Evolutionary conservation across 37 sponge, comb jelly and placozoan species (phyloP), one percentile per base, ranked within the genome.

Genomic region (Beroe ovata): DNA sequence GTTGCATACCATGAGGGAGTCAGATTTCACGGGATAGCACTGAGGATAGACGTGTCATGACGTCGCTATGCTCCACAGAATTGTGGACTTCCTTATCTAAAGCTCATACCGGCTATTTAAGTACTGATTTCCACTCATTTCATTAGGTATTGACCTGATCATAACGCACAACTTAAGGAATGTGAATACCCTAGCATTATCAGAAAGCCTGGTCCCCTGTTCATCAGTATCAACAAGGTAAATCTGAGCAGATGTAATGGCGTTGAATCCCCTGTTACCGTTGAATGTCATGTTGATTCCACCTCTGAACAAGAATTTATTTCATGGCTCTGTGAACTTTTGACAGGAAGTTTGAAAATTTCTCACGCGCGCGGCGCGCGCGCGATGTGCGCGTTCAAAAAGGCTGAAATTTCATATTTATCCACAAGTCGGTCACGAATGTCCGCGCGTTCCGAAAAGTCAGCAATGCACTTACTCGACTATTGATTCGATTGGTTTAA

Each of bases 201-300:
- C 69, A 32, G 69, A 66, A 30, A 66, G 69, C 54, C 54, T 47
- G 11, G 54, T 47, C 54, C 11, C 11, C 36, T 11, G 18, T 19
- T 26, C 18, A 32, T 18, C 14, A 66, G 33, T 35, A 41, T 77
- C 84, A 40, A 35, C 33, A 11, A 40, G 38, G 25, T 77, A 77
- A 39, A 77, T 39, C 54, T 77, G 35, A 3, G 84, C 84, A n/a
- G 84, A 77, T 3, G 84, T 77, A 3, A 77, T 77, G 1, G 54
- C 21, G 1, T n/a, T 77, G 47, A 77, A 77, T 26, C 84, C 84
- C 20, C 42, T 38, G 28, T 4, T 23, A 38, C 84, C 84, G 14
- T 1, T 39, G 25, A 77, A 23, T 14, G 84, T 77, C 8, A 77
- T 23, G 42, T 39, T 23, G 21, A 77, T 77, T n/a, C 84, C 84